Evolutionary conservation across 2,888 invertebrate genomes (phyloP).

Genomic region (Acronicta alni): DNA sequence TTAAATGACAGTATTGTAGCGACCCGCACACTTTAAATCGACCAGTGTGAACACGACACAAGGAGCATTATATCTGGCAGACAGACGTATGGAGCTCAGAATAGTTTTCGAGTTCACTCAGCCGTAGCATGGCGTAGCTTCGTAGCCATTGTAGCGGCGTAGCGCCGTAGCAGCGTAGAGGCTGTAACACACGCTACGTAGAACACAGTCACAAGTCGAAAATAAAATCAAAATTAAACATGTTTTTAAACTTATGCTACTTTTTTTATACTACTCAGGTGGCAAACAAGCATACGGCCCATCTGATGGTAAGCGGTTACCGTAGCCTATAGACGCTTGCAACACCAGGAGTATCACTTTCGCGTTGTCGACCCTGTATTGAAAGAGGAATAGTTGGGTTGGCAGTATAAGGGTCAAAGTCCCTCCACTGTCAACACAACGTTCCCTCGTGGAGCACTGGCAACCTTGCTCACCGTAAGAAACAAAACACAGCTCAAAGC

Average conservation of each 20-base stretch:
- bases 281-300: no score
- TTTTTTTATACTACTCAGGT: not conserved
- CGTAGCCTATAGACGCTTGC: no score
- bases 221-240: slow-evolving; percentile 4
- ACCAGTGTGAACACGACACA: slow-evolving; percentile 19
- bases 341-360: no score
- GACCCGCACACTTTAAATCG: slow-evolving; percentile 4
- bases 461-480: no score
- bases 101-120: slow-evolving; percentile 51
- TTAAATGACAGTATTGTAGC: not conserved
- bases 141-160: slow-evolving; percentile 44
- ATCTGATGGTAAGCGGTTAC: no score
- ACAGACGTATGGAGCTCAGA: slow-evolving; percentile 25
- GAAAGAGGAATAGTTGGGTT: no score
- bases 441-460: no score
- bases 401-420: no score
- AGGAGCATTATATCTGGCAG: slow-evolving; percentile 30
- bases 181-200: slow-evolving; percentile 15
- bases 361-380: no score
- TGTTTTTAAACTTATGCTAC: not conserved
- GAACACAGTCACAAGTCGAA: slow-evolving; percentile 7
- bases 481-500: no score
- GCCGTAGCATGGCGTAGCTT: slow-evolving; percentile 53
- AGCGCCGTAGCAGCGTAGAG: slow-evolving; percentile 25
- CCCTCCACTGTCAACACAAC: no score